phyloP scores from a whole-genome alignment of 2,888 invertebrate species.

The Nomada ruficornis region DNA sequence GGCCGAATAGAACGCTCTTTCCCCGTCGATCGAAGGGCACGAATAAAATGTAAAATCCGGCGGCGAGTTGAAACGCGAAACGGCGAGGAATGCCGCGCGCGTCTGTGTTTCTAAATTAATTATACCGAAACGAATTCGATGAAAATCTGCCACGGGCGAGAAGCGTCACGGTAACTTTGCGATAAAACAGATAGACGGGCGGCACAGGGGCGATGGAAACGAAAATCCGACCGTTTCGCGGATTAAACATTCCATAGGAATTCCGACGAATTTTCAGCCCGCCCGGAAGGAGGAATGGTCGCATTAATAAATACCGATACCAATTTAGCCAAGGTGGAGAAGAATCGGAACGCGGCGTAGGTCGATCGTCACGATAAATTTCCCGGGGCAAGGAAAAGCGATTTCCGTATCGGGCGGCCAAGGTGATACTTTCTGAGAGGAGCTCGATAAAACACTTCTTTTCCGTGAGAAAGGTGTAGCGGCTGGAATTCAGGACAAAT shows the following conservation, averaged over 20 bases:
- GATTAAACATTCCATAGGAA: constrained; percentile 35
- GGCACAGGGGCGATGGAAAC: no score
- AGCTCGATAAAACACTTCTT: constrained; percentile 62
- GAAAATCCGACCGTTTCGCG: neutral
- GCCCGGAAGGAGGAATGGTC: neutral
- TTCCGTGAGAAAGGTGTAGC: constrained; percentile 61
- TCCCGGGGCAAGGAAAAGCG: constrained; percentile 45
- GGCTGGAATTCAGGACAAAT: constrained; percentile 66
- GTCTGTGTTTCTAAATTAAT: constrained; percentile 20
- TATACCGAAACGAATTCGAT: constrained; percentile 2
- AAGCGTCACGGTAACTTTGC: neutral
- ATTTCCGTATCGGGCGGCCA: constrained; percentile 54
- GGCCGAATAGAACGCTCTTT: neutral
- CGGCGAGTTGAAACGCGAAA: neutral
- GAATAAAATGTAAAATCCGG: constrained; percentile 8
- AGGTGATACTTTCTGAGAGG: constrained; percentile 54
- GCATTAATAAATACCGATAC: constrained; percentile 52
- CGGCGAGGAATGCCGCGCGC: neutral
- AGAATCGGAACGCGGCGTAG: neutral
- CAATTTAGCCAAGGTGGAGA: constrained; percentile 33
- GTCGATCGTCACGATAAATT: constrained; percentile 55
- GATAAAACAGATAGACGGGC: no score
- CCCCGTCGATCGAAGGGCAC: constrained; percentile 20
- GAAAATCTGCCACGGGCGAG: constrained; percentile 6
- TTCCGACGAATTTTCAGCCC: constrained; percentile 22